Conservation (phyloP, 2,797 vertebrate genomes). For the Psittacula derbiana region DNA sequence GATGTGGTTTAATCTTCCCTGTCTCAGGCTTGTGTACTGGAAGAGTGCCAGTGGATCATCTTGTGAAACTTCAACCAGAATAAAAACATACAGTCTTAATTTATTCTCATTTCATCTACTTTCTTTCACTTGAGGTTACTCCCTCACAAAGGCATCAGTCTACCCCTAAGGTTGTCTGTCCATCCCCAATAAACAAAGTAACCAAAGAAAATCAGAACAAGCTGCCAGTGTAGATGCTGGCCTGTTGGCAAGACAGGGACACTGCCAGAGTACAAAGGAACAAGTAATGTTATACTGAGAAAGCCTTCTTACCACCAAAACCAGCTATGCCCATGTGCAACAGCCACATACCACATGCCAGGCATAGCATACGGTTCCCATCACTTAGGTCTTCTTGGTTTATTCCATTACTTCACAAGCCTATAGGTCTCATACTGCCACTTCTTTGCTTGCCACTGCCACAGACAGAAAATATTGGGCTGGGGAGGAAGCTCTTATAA, state of each 20-base stretch:
- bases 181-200: neutral
- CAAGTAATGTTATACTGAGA: neutral
- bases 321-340: neutral
- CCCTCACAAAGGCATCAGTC: neutral
- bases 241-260: neutral
- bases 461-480: neutral
- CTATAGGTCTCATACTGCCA: neutral
- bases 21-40: neutral
- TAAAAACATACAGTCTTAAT: neutral
- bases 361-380: neutral
- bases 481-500: neutral
- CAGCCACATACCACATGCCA: neutral
- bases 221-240: fast-evolving
- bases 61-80: neutral
- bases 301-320: neutral
- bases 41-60: neutral
- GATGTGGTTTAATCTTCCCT: neutral
- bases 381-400: neutral
- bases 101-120: neutral
- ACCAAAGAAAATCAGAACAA: neutral
- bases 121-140: neutral
- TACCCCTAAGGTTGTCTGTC: neutral
- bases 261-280: neutral
- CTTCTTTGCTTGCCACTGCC: neutral
- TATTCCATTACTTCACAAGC: neutral